Base-by-base conservation (phyloP, 1,140 invertebrate genomes). In the Drosophila athabasca region DNA sequence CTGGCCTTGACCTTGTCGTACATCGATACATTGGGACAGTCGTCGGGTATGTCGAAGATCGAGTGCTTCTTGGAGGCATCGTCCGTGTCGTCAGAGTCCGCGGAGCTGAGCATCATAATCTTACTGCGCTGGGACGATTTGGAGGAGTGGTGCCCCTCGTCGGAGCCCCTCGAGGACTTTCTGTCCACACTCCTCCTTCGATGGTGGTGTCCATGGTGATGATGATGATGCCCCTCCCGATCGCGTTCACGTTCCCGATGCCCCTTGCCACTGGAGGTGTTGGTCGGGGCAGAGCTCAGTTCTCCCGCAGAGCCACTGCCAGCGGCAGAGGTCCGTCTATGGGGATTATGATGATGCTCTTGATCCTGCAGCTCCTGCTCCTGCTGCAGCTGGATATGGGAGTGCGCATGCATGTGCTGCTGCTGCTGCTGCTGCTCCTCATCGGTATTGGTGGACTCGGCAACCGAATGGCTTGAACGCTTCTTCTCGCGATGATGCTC, bases 1-100 rank as follows among this genome's bases (percentile, higher is more conserved):
- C 98, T 94, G 3, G 97, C 96, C 92, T 99, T 99, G 0, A 99
- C 97, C 92, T 99, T 99, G 90, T 99, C 98, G 91, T 99, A 99
- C 98, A 99, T 99, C 35, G 98, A 99, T 64, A 98, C 97, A 89
- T 98, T 98, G 3, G 96, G 96, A 68, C 96, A 97, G 80, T 98
- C 97, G 81, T 97, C 96, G 22, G 97, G 94, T 64, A 97, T 97
- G 89, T 97, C 96, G 92, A 97, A 98, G 75, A 97, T 97, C n/a
- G 97, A 97, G 92, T 97, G 96, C 92, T 97, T 97, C 90, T 97
- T 95, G 48, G 95, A 94, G 76, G 95, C 94, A 73, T 95, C 94
- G 89, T 96, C 96, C 79, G 96, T 96, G 39, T 95, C 95, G 80
- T 95, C 94, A 11, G 93, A 93, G 61, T 93, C 94, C 0, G 83